A percentile compares a stretch with the other conserved stretches of the same genome.
phyloP scores from a whole-genome alignment of 2,113 vertebrate genomes.

The Etheostoma cragini region DNA sequence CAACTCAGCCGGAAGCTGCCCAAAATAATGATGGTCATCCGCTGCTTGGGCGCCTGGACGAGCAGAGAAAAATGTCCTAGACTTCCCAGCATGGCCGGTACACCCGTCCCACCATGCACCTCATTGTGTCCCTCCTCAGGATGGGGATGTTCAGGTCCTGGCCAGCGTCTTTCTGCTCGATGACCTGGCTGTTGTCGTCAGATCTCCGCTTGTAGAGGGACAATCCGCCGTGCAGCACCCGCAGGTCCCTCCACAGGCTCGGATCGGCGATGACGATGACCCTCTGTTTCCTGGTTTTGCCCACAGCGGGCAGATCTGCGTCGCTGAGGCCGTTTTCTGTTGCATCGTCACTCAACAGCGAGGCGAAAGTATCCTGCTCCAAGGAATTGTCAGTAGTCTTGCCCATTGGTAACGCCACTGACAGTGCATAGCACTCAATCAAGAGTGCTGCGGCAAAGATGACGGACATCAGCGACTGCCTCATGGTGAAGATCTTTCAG shows the following conservation, averaged over 20 bases:
- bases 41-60: background rate
- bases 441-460: slow-evolving; percentile 72
- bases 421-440: slow-evolving; percentile 53
- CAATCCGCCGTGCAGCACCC: slow-evolving; percentile 55
- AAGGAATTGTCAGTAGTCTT: slow-evolving; percentile 66
- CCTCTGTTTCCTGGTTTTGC: slow-evolving; percentile 50
- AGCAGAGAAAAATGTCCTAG: slow-evolving; percentile 59
- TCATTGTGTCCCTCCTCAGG: slow-evolving; percentile 83
- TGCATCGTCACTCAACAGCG: slow-evolving; percentile 62
- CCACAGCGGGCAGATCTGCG: background rate
- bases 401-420: slow-evolving; percentile 54
- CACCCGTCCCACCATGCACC: slow-evolving; percentile 87
- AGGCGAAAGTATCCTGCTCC: slow-evolving; percentile 70
- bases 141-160: slow-evolving; percentile 73
- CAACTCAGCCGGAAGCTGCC: slow-evolving; percentile 27
- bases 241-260: slow-evolving; percentile 73
- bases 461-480: slow-evolving; percentile 60
- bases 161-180: slow-evolving; percentile 55
- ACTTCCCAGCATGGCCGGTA: slow-evolving; percentile 87
- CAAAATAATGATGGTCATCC: slow-evolving; percentile 4
- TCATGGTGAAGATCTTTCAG: slow-evolving; percentile 73
- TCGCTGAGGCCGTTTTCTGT: slow-evolving; percentile 49
- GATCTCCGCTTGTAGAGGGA: slow-evolving; percentile 68
- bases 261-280: slow-evolving; percentile 76
- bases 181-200: slow-evolving; percentile 55